These are phyloP conservation scores for Erebia epiphron DNA, from an alignment of 2,888 invertebrate species.

Conservation along the genomic window DNA sequence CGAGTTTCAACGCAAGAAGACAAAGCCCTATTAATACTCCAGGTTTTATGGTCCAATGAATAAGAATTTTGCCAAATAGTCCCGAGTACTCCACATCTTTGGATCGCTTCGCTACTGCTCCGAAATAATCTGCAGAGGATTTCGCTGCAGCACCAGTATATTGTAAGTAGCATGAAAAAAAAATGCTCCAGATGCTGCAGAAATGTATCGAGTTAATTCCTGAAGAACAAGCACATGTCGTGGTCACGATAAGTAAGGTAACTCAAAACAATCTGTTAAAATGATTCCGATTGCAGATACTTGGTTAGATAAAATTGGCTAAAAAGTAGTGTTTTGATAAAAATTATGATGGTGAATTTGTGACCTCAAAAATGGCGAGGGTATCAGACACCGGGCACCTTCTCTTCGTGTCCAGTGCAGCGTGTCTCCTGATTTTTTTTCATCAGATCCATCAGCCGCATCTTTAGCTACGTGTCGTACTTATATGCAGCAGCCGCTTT, in stretches of 20 bases:
- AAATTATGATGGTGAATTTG: background rate
- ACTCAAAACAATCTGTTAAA: constrained; percentile 13
- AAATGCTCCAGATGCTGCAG: background rate
- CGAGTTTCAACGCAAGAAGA: background rate
- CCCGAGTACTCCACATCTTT: no score
- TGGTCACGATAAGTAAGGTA: background rate
- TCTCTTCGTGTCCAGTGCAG: background rate
- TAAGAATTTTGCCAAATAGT: no score
- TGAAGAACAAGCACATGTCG: no score
- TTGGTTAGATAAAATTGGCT: background rate
- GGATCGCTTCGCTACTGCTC: no score
- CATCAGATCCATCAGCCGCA: background rate
- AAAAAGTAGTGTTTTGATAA: background rate
- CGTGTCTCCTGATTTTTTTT: background rate
- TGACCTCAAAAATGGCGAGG: background rate
- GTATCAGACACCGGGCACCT: background rate
- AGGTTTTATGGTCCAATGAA: background rate
- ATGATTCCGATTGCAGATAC: background rate
- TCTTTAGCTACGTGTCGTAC: background rate
- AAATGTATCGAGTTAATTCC: background rate
- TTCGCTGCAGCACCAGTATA: background rate
- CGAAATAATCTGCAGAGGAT: no score
- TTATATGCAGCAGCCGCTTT: background rate
- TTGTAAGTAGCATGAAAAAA: background rate
- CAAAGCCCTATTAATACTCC: background rate